Evolutionary conservation across 2,797 vertebrate genomes (phyloP).

Genomic region (Apodemus agrarius): DNA sequence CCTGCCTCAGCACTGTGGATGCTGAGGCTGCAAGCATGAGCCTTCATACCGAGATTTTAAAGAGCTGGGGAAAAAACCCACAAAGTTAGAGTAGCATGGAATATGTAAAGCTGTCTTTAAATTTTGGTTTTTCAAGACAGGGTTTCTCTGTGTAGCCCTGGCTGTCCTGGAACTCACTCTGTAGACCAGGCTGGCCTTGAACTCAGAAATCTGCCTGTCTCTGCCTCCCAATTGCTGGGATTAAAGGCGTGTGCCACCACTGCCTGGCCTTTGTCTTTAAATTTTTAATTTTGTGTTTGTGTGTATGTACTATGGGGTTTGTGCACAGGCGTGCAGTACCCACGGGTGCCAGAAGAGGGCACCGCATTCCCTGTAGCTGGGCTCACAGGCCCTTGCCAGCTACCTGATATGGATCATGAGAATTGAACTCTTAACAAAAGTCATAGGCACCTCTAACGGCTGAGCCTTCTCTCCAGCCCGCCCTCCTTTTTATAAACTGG

Average conservation of each 20-base stretch:
- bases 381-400: neutral
- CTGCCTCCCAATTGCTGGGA: no score
- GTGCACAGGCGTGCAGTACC: neutral
- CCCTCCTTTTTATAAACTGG: neutral
- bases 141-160: no score
- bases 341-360: neutral
- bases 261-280: neutral
- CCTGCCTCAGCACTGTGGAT: neutral
- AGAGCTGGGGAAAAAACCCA: neutral
- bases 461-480: neutral
- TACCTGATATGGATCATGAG: neutral
- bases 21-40: neutral
- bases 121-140: no score
- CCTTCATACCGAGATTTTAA: neutral
- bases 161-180: no score
- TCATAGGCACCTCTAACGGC: no score
- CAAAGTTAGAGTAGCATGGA: neutral
- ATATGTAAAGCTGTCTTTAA: neutral
- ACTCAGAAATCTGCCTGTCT: no score
- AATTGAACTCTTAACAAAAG: neutral
- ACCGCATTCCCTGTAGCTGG: neutral
- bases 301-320: neutral
- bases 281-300: neutral
- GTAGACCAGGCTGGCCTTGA: no score
- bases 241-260: no score